Evolutionary conservation across 2,888 invertebrate genomes (phyloP).

Genomic region (Mesoligia furuncula): DNA sequence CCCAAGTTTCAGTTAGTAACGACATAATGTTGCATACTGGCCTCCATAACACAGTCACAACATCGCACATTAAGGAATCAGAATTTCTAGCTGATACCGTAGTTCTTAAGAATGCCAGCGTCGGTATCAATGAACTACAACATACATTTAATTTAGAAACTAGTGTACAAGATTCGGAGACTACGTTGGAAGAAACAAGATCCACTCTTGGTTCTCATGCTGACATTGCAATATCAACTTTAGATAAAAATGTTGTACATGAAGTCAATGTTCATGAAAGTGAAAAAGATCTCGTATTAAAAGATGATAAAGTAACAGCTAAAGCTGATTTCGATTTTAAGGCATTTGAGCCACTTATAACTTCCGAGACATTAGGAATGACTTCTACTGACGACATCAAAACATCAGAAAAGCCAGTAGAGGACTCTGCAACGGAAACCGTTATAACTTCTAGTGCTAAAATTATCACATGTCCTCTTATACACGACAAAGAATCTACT

Average conservation of each 20-base stretch:
- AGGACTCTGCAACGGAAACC: conserved; percentile 81
- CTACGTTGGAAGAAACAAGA: conserved; percentile 83
- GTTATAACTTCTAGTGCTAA: conserved; percentile 92
- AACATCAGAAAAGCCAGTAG: conserved; percentile 86
- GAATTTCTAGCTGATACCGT: conserved; percentile 87
- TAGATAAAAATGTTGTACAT: conserved; percentile 91
- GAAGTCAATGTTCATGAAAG: conserved; percentile 92
- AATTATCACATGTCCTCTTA: conserved; percentile 90
- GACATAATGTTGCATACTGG: conserved; percentile 86
- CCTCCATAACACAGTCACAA: conserved; percentile 91
- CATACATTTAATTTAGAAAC: conserved; percentile 91
- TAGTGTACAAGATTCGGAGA: conserved; percentile 91
- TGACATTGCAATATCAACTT: conserved; percentile 85
- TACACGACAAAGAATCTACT: conserved; percentile 92
- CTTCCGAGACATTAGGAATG: conserved; percentile 89
- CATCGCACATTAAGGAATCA: conserved; percentile 92
- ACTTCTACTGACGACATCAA: conserved; percentile 87
- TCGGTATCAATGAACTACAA: conserved; percentile 91
- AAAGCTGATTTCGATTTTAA: conserved; percentile 91
- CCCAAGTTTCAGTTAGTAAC: conserved; percentile 77
- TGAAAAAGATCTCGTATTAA: conserved; percentile 90
- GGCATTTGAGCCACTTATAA: conserved; percentile 90
- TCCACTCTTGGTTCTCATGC: conserved; percentile 84
- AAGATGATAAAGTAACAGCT: conserved; percentile 87
- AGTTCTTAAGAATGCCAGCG: conserved; percentile 89